These are phyloP conservation scores for Tetraneura akinire DNA, from an alignment of 1,140 invertebrate species.

Conservation along the genomic window DNA sequence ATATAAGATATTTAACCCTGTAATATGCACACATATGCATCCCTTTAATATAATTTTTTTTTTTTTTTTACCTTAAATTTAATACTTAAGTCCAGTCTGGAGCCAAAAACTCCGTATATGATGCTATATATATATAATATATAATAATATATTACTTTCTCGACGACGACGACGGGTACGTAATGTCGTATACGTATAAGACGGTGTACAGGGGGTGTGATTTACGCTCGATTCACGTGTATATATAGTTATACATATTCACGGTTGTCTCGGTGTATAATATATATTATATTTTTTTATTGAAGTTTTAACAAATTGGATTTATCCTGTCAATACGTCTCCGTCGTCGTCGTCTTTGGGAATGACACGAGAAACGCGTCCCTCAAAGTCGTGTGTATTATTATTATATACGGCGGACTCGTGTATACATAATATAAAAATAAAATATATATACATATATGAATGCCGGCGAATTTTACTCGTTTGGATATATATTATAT, in stretches of 20 bases:
- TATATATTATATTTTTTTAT: not conserved
- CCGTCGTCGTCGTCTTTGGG: conserved; percentile 25
- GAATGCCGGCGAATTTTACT: conserved; percentile 1
- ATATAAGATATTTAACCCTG: too few species aligned
- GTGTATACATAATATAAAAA: not conserved
- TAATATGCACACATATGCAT: too few species aligned
- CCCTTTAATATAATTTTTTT: too few species aligned
- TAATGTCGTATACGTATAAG: too few species aligned
- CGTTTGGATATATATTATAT: conserved; percentile 42
- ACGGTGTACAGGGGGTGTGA: conserved; percentile 2
- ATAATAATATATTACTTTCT: too few species aligned
- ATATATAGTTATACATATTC: too few species aligned
- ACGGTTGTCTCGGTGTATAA: conserved; percentile 22
- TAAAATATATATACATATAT: not conserved
- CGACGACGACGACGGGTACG: too few species aligned
- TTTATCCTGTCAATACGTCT: conserved; percentile 47
- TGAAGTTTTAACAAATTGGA: conserved; percentile 50
- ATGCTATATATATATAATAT: too few species aligned
- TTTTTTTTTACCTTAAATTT: too few species aligned
- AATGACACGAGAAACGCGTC: conserved; percentile 24
- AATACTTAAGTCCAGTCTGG: too few species aligned
- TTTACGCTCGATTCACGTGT: conserved; percentile 45
- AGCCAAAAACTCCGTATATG: too few species aligned
- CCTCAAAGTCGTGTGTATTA: too few species aligned
- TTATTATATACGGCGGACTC: not conserved